Conservation (phyloP, 2,797 vertebrate genomes). For the Anguilla obscura region DNA sequence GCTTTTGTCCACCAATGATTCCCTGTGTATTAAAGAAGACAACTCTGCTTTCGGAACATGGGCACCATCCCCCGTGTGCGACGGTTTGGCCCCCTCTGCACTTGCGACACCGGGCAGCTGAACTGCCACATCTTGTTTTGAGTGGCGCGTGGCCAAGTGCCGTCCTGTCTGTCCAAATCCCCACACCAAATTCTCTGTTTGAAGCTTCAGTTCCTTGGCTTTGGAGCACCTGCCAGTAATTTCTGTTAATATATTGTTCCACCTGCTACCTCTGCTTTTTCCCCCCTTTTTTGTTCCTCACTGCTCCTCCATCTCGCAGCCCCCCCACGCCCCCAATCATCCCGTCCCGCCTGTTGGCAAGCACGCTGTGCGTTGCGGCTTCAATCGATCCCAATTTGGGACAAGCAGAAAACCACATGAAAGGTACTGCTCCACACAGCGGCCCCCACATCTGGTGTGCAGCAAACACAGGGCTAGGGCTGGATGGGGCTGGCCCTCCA, state of each 20-base stretch:
- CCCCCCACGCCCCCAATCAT: slow-evolving; percentile 6
- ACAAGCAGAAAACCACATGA: slow-evolving; percentile 61
- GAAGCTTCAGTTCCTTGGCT: slow-evolving; percentile 38
- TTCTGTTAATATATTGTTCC: slow-evolving; percentile 59
- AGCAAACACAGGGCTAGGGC: slow-evolving; percentile 43
- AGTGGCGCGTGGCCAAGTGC: slow-evolving; percentile 32
- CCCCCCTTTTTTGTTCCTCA: slow-evolving; percentile 35
- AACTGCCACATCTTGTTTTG: slow-evolving; percentile 37
- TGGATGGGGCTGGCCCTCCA: slow-evolving; percentile 33
- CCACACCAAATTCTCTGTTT: slow-evolving; percentile 31
- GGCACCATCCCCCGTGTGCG: neutral
- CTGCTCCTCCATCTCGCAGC: neutral
- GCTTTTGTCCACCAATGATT: neutral
- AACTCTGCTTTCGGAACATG: neutral
- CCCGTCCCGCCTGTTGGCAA: slow-evolving; percentile 38
- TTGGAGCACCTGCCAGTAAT: slow-evolving; percentile 60
- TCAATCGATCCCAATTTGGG: slow-evolving; percentile 58
- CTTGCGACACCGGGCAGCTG: slow-evolving; percentile 23
- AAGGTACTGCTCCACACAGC: slow-evolving; percentile 40
- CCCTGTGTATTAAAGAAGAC: neutral
- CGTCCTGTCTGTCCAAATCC: slow-evolving; percentile 26
- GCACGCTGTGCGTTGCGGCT: slow-evolving; percentile 48
- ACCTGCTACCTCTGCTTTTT: slow-evolving; percentile 56
- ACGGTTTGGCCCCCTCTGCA: neutral
- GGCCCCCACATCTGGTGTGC: slow-evolving; percentile 52